Evolutionary conservation across 2,113 vertebrate genomes (phyloP).

Genomic region (Podarcis cretensis): DNA sequence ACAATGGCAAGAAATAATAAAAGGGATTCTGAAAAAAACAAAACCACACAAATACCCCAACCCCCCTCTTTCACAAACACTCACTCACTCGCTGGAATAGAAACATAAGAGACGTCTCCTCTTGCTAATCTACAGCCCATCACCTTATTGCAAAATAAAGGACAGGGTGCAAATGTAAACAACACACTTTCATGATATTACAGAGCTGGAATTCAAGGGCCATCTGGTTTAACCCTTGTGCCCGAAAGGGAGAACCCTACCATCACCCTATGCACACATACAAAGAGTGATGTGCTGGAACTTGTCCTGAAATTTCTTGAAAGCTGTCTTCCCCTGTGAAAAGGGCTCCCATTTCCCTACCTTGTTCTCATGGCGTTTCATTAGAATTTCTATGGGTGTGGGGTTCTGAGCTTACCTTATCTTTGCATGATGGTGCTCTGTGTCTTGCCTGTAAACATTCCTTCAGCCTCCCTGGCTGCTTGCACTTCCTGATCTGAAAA

Average conservation of each 20-base stretch:
- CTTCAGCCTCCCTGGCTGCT: too few species aligned
- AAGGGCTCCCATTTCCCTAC: too few species aligned
- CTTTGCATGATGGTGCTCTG: too few species aligned
- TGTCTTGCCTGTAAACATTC: too few species aligned
- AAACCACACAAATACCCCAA: neutral
- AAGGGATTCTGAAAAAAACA: neutral
- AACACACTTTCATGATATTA: neutral
- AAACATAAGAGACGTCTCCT: neutral
- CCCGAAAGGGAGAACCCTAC: neutral
- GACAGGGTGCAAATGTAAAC: neutral
- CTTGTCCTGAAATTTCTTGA: too few species aligned
- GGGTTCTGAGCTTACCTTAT: too few species aligned
- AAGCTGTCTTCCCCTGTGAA: too few species aligned
- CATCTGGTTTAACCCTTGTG: neutral
- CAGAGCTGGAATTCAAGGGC: neutral
- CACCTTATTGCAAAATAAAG: neutral
- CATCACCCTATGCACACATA: too few species aligned
- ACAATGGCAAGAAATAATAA: neutral
- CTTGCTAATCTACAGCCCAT: rapidly evolving
- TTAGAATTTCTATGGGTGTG: too few species aligned
- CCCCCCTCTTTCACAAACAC: neutral
- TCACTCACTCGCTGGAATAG: neutral
- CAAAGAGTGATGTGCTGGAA: too few species aligned
- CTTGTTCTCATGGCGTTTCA: too few species aligned
- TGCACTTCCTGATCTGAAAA: too few species aligned